Base-by-base conservation (phyloP, 2,888 invertebrate species). In the Lasioglossum figueresi region DNA sequence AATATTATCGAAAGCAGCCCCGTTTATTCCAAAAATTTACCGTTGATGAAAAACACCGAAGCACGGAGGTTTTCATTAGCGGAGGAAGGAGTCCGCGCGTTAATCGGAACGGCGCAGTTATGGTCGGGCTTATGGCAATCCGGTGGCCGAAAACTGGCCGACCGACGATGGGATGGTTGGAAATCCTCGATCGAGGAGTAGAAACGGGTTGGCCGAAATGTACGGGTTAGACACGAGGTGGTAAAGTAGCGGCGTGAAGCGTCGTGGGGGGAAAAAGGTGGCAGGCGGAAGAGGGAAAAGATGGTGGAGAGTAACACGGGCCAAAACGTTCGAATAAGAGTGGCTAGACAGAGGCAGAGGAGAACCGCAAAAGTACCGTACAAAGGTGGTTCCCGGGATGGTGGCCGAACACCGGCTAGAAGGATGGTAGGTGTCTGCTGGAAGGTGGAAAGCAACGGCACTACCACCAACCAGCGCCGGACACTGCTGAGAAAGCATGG, bases 401-500 rank as follows among this genome's bases (percentile, higher is more conserved):
- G 66, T 52, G 68, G 79, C 59, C 78, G 73, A 73, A 73, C 63
- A 56, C 16, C 16, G 63, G 63, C 63, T 78, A 73, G 84, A 88
- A 80, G 79, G 82, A 88, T 84, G 83, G 79, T 82, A 79, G 84
- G 76, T 83, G 90, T 87, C 87, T 87, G 72, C 72, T 78, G 52
- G 80, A 84, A 86, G 79, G 88, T 83, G 77, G 81, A 84, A 87
- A 85, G 83, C 80, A 40, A 76, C 85, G 43, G 70, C 70, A 68
- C 45, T 75, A 48, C 66, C 79, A 63, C 63, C 48, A 37, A 37
- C 63, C 48, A 37, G 40, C 76, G 45, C 37, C 66, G 56, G 52
- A 78, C 87, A 82, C 78, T 88, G 91, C 91, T 91, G 91, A 91
- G 88, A 89, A 90, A 92, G 91, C 91, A 79, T 75, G 81, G 84